Base-by-base conservation (phyloP, 2,888 invertebrate species). In the Molorchus minor region DNA sequence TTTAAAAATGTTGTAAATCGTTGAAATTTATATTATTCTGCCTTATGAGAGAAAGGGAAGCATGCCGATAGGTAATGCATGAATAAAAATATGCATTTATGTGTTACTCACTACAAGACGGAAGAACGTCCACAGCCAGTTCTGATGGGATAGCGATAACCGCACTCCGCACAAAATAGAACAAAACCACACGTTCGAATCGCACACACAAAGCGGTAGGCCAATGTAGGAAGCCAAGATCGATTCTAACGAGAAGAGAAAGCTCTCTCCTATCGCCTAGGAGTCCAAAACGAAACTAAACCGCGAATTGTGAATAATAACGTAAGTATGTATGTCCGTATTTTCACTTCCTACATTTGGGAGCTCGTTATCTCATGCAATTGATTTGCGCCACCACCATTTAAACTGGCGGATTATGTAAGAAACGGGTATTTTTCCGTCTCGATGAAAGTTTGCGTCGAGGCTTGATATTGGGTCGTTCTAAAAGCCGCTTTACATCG, bases 321-420 rank as follows among this genome's bases (percentile, higher is more conserved):
- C 29, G 41, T 52, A 30, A 21, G 25, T 38, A 30, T 21, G 41
- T 19, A 29, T 17, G 40, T n/a, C n/a, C 4, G 17, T 29, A 52
- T 30, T 52, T 52, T 52, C 52, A 52, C 52, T 52, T 41, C 52
- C 52, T 52, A 52, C 52, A 29, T 52, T 52, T 30, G n/a, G 40
- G 41, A 41, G 17, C 30, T 52, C 43, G n/a, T 12, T 29, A 30
- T 41, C 41, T 41, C 19, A 13, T 19, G 38, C 25, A 41, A 41
- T 52, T 12, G 40, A 52, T 52, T 52, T 21, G 17, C 21, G 36
- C 30, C 13, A 30, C 52, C 41, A 41, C 33, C 52, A n/a, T n/a
- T n/a, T n/a, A 13, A 30, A 52, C 29, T 30, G 33, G 46, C 30
- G 36, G 21, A 10, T 52, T 41, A 20, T 19, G 21, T 40, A 52